Conservation (phyloP, 2,797 vertebrate genomes). For the Hapalemur alaotrensis region DNA sequence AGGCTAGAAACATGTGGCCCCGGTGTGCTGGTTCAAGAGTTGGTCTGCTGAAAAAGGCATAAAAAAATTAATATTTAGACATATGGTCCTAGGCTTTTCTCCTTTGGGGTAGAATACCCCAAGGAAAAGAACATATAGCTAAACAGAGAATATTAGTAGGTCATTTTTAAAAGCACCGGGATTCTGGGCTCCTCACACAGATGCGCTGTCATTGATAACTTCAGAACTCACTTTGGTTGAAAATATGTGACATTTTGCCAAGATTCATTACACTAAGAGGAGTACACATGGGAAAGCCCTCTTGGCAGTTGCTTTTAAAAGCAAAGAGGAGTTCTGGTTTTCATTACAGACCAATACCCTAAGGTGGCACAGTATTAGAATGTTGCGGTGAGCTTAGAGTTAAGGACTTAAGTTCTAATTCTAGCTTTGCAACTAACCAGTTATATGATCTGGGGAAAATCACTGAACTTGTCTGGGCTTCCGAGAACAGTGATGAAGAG, state of each 20-base stretch:
- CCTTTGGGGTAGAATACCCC: background rate
- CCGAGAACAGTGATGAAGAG: background rate
- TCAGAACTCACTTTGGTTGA: background rate
- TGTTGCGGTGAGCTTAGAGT: constrained; percentile 8
- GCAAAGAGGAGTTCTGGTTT: constrained; percentile 52
- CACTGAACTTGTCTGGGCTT: background rate
- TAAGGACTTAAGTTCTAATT: constrained; percentile 51
- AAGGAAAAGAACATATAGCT: background rate
- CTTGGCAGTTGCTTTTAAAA: constrained; percentile 54
- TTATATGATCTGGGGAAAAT: background rate
- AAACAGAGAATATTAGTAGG: background rate
- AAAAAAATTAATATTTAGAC: background rate
- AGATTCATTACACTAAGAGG: constrained; percentile 29
- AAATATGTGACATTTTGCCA: constrained; percentile 35
- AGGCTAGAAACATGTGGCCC: constrained; percentile 8
- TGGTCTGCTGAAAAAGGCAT: background rate
- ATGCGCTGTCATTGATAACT: background rate
- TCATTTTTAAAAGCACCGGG: background rate
- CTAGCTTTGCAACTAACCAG: constrained; percentile 53
- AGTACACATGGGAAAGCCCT: background rate
- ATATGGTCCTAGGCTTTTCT: background rate
- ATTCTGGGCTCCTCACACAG: background rate
- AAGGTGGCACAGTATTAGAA: constrained; percentile 44
- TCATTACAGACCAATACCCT: constrained; percentile 54
- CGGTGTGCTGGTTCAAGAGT: background rate